phyloP scores from a whole-genome alignment of 1,140 invertebrate species.

The Augochlora pura region DNA sequence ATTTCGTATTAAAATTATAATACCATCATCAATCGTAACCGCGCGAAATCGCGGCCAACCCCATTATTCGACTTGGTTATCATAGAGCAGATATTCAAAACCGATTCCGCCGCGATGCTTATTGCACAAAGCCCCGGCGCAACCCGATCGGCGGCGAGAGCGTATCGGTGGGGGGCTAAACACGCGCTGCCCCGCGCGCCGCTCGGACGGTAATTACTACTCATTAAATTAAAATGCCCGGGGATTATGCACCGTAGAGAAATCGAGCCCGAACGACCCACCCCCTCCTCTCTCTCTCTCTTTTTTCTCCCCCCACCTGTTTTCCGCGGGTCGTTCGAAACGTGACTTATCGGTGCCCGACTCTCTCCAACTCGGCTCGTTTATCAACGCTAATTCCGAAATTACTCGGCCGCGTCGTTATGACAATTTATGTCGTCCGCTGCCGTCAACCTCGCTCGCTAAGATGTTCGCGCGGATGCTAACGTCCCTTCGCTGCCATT shows the following conservation, averaged over 20 bases:
- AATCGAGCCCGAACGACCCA: constrained; percentile 34
- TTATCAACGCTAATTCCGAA: constrained; percentile 13
- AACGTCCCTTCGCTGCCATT: no score
- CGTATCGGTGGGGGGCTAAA: no score
- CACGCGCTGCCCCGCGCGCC: neutral
- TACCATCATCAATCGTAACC: constrained; percentile 20
- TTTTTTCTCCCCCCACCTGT: constrained; percentile 6
- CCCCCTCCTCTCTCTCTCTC: no score
- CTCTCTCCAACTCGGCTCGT: constrained; percentile 21
- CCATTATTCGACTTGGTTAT: constrained; percentile 50
- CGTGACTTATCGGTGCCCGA: constrained; percentile 41
- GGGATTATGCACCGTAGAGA: constrained; percentile 40
- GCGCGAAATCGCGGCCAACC: constrained; percentile 20
- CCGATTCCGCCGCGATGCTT: constrained; percentile 36
- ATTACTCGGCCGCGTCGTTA: neutral
- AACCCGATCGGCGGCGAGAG: neutral
- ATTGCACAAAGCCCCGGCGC: constrained; percentile 27
- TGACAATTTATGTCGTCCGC: neutral
- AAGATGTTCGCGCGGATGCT: no score
- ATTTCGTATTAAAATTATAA: constrained; percentile 36
- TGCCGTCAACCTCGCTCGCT: neutral
- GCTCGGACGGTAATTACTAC: constrained; percentile 50
- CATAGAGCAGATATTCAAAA: constrained; percentile 23
- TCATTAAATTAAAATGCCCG: constrained; percentile 51
- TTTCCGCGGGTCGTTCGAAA: constrained; percentile 19